phyloP scores from a whole-genome alignment of 2,113 vertebrate genomes.

The Pycnonotus jocosus region DNA sequence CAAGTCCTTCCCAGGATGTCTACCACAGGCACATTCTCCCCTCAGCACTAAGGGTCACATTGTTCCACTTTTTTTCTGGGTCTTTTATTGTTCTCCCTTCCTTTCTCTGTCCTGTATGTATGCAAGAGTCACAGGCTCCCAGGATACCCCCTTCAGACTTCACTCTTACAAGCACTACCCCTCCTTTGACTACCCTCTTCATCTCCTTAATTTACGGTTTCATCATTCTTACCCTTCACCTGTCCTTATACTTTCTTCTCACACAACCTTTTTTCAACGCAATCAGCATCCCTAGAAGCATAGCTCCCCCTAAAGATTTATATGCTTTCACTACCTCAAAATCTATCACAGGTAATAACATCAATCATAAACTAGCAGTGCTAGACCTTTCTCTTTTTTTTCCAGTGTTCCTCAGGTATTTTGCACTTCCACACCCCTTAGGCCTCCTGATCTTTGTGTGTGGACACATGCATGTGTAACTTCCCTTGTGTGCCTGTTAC shows the following conservation, averaged over 20 bases:
- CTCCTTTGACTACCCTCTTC: neutral
- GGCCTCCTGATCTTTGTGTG: neutral
- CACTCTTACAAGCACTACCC: neutral
- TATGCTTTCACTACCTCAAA: neutral
- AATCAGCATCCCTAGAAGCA: neutral
- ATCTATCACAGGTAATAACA: neutral
- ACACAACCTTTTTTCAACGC: neutral
- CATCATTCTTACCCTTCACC: neutral
- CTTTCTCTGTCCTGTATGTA: neutral
- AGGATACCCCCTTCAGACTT: neutral
- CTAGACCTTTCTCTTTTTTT: neutral
- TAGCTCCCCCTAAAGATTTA: neutral
- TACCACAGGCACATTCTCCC: neutral
- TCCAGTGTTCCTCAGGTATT: neutral
- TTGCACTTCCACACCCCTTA: neutral
- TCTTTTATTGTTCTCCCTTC: neutral
- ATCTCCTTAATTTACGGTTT: neutral
- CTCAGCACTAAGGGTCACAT: accelerated
- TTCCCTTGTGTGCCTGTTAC: neutral
- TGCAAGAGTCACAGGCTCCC: neutral
- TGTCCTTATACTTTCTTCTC: neutral
- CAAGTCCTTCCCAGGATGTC: neutral
- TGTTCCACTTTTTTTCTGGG: neutral
- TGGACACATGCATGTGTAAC: neutral
- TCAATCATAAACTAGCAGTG: neutral